Evolutionary conservation across 2,888 invertebrate species (phyloP), one percentile per base, ranked within the genome.

Genomic region (Slavum lentiscoides): DNA sequence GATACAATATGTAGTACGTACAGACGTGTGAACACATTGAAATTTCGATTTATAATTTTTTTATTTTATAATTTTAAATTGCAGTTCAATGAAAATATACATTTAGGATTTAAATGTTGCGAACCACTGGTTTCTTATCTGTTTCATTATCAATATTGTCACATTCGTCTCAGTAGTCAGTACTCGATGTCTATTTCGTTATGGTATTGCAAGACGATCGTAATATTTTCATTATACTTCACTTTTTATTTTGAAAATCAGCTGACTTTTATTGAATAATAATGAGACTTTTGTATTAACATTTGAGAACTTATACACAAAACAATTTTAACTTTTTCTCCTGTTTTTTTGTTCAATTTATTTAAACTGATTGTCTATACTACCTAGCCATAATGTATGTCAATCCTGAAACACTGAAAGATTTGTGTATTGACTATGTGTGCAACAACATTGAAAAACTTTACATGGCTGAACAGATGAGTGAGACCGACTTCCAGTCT

Each of bases 391-490:
- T 17, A 17, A 91, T 91, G 91, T 90, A 89, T 85, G 90, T 90
- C 85, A 90, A 89, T 83, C 91, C 91, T 62, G 87, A 87, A 84
- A 89, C 90, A 83, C 87, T 92, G 76, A 90, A 90, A 86, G 90
- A 90, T 84, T 87, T 89, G 84, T 91, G 91, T 85, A 87, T 91
- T 68, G 90, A 91, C 84, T 89, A 88, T 84, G 90, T 91, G 83
- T 90, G 91, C 85, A n/a, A 80, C 43, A 72, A 80, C 62, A 80
- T 80, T 90, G 90, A 83, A 90, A 91, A 83, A 88, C 88, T 49
- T 86, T 90, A 21, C 90, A 90, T 83, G 87, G 88, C n/a, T 17
- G 64, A 58, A 23, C 64, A 80, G 53, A 80, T 30, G n/a, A 72
- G 70, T 70, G 58, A 39, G 23, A 66, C 64, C 30, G 73, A 82